phyloP scores from a whole-genome alignment of 2,113 vertebrate genomes.

The Gulo gulo region DNA sequence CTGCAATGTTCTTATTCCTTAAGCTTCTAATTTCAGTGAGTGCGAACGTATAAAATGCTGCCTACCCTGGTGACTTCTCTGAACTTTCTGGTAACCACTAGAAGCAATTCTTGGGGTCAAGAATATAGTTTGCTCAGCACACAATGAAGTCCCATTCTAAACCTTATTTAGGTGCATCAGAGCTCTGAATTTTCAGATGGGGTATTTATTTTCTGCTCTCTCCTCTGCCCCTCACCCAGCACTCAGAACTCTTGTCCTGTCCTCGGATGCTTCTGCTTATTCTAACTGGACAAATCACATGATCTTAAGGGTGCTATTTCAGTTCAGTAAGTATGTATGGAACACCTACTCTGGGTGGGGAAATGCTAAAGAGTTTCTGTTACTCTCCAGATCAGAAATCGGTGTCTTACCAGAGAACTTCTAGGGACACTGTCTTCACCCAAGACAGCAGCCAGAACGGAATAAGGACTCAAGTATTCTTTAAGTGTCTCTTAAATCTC shows the following conservation, averaged over 20 bases:
- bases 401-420: background rate
- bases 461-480: background rate
- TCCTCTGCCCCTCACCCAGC: too few species aligned
- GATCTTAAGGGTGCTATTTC: constrained; percentile 4
- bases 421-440: background rate
- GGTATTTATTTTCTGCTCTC: background rate
- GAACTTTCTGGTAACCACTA: background rate
- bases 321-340: background rate
- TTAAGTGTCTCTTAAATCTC: background rate
- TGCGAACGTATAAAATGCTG: background rate
- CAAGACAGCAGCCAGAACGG: background rate
- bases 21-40: background rate
- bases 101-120: constrained; percentile 24
- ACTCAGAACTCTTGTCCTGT: background rate
- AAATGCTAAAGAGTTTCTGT: background rate
- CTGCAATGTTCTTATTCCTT: background rate
- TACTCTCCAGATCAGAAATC: constrained; percentile 18
- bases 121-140: background rate
- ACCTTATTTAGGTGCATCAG: background rate
- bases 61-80: background rate
- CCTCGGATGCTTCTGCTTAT: background rate
- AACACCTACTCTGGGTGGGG: background rate
- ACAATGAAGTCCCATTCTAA: background rate
- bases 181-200: constrained; percentile 4
- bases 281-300: background rate